phyloP scores from a whole-genome alignment of 2,797 vertebrate genomes.

The Takifugu rubripes region DNA sequence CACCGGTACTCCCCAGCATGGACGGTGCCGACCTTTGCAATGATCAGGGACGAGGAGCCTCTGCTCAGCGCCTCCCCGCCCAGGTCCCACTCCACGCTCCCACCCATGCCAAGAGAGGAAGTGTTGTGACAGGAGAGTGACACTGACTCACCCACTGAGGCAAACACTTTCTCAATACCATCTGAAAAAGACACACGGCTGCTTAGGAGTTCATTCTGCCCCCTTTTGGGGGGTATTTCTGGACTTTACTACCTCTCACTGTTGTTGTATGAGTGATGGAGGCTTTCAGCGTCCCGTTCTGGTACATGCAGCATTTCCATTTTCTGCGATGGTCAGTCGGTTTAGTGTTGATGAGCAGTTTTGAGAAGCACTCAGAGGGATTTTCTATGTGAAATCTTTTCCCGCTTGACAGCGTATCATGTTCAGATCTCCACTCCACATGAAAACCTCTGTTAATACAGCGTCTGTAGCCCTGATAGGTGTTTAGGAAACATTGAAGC shows the following conservation, averaged over 20 bases:
- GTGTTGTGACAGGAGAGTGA: constrained; percentile 44
- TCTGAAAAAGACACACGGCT: constrained; percentile 35
- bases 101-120: constrained; percentile 31
- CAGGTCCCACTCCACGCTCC: constrained; percentile 13
- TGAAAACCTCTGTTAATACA: constrained; percentile 33
- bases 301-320: constrained; percentile 55
- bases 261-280: constrained; percentile 26
- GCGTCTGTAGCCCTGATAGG: accelerated
- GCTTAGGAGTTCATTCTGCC: constrained; percentile 4
- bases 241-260: constrained; percentile 36
- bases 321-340: constrained; percentile 56
- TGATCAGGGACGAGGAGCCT: constrained; percentile 31
- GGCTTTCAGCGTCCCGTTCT: constrained; percentile 32
- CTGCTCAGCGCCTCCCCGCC: background rate
- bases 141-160: constrained; percentile 52
- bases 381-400: constrained; percentile 21
- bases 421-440: constrained; percentile 43
- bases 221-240: too few relatives aligned
- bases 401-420: constrained; percentile 32
- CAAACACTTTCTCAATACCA: constrained; percentile 65
- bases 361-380: constrained; percentile 38
- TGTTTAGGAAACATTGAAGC: constrained; percentile 53
- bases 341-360: constrained; percentile 34
- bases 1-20: constrained; percentile 57
- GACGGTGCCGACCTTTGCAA: constrained; percentile 28